These are phyloP conservation scores for Pseudorhombus dupliciocellatus DNA, from an alignment of 2,113 vertebrate species.

Conservation along the genomic window DNA sequence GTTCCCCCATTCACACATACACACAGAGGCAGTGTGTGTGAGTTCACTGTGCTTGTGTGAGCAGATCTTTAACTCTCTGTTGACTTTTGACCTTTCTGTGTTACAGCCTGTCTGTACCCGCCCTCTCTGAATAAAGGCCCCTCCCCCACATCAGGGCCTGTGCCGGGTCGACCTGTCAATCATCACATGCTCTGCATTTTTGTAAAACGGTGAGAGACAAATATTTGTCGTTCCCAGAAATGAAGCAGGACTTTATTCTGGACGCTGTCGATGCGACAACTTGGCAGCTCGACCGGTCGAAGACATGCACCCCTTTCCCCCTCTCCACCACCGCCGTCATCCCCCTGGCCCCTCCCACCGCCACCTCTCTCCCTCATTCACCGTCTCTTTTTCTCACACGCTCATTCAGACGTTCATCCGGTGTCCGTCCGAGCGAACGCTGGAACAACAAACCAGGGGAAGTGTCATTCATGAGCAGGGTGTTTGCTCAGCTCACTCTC, in stretches of 20 bases:
- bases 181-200: background rate
- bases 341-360: constrained; percentile 7
- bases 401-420: constrained; percentile 50
- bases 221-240: background rate
- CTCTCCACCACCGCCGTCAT: too few relatives aligned
- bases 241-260: background rate
- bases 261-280: background rate
- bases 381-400: constrained; percentile 32
- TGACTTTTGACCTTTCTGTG: constrained; percentile 49
- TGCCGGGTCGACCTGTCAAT: background rate
- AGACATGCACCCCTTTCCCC: background rate
- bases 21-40: constrained; percentile 36
- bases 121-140: background rate
- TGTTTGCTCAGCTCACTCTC: constrained; percentile 49
- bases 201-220: background rate
- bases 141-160: background rate
- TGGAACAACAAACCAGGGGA: constrained; percentile 52
- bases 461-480: constrained; percentile 46
- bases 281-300: background rate
- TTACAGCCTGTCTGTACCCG: background rate
- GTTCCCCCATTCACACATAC: constrained; percentile 20
- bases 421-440: constrained; percentile 28
- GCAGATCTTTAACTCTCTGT: constrained; percentile 58
- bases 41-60: constrained; percentile 34
- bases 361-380: constrained; percentile 5